Conservation (phyloP, 2,888 invertebrate species). For the Eristalis pertinax region DNA sequence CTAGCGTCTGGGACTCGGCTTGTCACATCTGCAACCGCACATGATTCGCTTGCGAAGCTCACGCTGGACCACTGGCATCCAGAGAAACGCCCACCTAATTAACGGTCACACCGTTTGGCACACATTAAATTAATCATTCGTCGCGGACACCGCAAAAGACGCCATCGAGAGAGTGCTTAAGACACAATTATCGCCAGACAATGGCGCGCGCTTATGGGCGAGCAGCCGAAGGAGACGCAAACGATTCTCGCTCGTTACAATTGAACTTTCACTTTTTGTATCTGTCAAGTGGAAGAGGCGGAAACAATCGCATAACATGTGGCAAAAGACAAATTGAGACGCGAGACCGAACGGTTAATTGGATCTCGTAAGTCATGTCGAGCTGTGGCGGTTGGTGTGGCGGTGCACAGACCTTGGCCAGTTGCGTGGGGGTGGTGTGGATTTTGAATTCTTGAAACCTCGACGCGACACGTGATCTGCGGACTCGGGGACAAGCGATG, state of each 20-base stretch:
- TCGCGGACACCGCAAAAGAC: not conserved
- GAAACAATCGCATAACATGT: slow-evolving; percentile 28
- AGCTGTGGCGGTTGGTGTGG: not conserved
- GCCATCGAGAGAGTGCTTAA: slow-evolving; percentile 1
- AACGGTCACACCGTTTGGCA: not conserved
- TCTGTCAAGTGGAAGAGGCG: slow-evolving; percentile 18
- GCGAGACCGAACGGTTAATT: slow-evolving; percentile 26
- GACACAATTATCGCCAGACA: not conserved
- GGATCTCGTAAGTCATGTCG: not conserved
- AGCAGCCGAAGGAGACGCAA: not conserved
- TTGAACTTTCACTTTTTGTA: slow-evolving; percentile 30
- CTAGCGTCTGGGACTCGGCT: not conserved
- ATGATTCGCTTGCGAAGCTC: not conserved
- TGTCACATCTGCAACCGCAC: too few species aligned
- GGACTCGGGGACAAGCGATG: not conserved
- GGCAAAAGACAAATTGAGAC: slow-evolving; percentile 26
- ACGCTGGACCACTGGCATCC: not conserved
- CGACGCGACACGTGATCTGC: not conserved
- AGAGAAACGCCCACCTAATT: not conserved
- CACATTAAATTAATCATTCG: not conserved
- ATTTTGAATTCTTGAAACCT: not conserved
- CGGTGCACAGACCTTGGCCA: not conserved
- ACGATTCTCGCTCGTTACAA: slow-evolving; percentile 19
- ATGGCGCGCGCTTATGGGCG: not conserved
- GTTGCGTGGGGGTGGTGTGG: not conserved